Conservation (phyloP, 1,140 invertebrate species). For the Drosophila athabasca region DNA sequence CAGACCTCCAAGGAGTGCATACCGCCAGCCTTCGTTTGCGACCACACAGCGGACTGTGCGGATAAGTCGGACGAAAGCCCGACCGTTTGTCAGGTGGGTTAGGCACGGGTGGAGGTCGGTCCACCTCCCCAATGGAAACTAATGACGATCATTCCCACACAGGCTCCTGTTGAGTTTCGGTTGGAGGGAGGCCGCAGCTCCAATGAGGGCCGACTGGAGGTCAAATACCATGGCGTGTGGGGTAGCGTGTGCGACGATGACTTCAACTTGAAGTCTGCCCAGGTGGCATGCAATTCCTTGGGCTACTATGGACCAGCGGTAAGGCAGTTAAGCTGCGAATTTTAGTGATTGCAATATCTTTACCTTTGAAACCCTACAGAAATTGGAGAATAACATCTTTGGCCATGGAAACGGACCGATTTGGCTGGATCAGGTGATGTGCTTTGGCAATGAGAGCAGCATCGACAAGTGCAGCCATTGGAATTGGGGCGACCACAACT, state of each 20-base stretch:
- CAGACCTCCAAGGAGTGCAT: conserved; percentile 87
- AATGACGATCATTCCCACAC: neutral
- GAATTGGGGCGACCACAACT: conserved; percentile 89
- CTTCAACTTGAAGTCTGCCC: conserved; percentile 88
- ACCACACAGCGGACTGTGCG: conserved; percentile 88
- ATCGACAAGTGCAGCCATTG: conserved; percentile 87
- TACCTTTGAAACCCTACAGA: conserved; percentile 13
- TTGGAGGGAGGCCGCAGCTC: conserved; percentile 86
- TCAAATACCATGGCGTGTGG: conserved; percentile 89
- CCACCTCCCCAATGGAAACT: neutral
- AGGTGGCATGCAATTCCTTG: conserved; percentile 87
- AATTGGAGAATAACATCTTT: conserved; percentile 73
- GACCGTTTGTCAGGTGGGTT: conserved; percentile 86
- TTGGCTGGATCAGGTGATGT: conserved; percentile 90
- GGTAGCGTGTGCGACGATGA: conserved; percentile 92
- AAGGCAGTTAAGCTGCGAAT: neutral
- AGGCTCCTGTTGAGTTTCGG: conserved; percentile 85
- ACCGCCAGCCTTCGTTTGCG: conserved; percentile 87
- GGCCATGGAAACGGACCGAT: conserved; percentile 87
- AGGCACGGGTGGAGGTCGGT: too few relatives aligned
- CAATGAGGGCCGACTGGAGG: conserved; percentile 88
- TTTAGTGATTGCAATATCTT: neutral
- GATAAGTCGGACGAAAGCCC: conserved; percentile 89
- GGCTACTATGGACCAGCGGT: conserved; percentile 86
- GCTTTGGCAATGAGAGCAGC: conserved; percentile 88